These are phyloP conservation scores for Australoheros facetus DNA, from an alignment of 2,797 vertebrate genomes.

Conservation along the genomic window DNA sequence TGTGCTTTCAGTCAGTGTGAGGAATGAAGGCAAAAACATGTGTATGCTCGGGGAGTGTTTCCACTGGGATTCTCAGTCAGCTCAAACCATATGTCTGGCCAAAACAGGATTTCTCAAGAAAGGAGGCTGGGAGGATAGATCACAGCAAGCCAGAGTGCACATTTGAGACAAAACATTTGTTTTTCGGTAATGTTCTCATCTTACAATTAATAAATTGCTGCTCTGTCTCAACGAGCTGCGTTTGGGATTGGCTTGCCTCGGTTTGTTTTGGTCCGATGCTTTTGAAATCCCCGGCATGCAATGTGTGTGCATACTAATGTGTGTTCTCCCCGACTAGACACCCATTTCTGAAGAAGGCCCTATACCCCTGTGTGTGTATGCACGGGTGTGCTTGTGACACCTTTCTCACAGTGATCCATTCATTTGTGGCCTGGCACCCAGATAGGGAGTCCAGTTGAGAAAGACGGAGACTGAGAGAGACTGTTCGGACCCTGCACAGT, in stretches of 20 bases:
- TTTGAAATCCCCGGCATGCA: constrained; percentile 52
- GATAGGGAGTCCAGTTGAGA: constrained; percentile 72
- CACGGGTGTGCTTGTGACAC: constrained; percentile 37
- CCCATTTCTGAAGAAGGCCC: constrained; percentile 53
- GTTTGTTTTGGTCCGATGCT: constrained; percentile 69
- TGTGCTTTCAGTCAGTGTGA: constrained; percentile 33
- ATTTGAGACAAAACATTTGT: constrained; percentile 25
- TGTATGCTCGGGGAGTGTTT: constrained; percentile 40
- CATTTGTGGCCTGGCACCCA: constrained; percentile 77
- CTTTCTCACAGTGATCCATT: constrained; percentile 76
- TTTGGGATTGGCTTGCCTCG: constrained; percentile 10
- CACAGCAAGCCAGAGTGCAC: constrained; percentile 2
- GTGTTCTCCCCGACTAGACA: constrained; percentile 40
- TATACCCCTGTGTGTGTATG: constrained; percentile 40
- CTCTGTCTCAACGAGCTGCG: not conserved
- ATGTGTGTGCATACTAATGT: constrained; percentile 59
- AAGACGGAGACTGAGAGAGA: constrained; percentile 75
- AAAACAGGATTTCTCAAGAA: constrained; percentile 47
- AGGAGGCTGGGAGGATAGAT: constrained; percentile 40
- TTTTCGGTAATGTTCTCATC: not conserved
- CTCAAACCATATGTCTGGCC: constrained; percentile 60
- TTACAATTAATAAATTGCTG: constrained; percentile 1
- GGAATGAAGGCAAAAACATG: constrained; percentile 54
- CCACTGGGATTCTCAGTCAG: constrained; percentile 58
- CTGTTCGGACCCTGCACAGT: constrained; percentile 71